Base-by-base conservation (phyloP, 2,888 invertebrate species). In the Latrodectus hesperus region DNA sequence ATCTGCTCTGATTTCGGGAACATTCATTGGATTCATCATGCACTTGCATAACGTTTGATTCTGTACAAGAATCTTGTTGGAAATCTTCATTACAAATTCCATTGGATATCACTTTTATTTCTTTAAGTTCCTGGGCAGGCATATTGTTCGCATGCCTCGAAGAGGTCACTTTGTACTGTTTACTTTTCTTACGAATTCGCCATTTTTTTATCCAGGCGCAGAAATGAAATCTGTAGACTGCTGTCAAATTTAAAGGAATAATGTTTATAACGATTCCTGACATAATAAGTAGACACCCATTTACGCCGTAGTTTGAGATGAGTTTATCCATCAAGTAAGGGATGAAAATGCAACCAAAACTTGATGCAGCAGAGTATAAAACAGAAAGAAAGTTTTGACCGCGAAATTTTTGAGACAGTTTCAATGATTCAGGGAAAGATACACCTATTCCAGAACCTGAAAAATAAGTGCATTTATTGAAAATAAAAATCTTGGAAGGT, bases 361-460 rank as follows among this genome's bases (percentile, higher is more conserved):
- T 81, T 16, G 81, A 65, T 10, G 73, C 67, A 22, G 53, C 53
- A 14, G 67, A 67, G 22, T 38, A 51, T 14, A 81, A 9, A n/a
- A 73, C 17, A 16, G 74, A 53, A 16, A 38, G 16, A n/a, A 68
- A 14, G 5, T 67, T 10, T 4, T 55, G 14, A 9, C 26, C 55
- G 17, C 26, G 22, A n/a, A 22, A 53, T 9, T 16, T 73, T 53
- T 81, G 26, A 10, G 49, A 65, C 2, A n/a, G n/a, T 38, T 67
- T 14, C n/a, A 73, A 11, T 11, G 73, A n/a, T 12, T 52, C 6
- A 5, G 73, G 74, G 22, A 38, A 26, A 52, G 81, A 49, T 73
- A 81, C 73, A 10, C 81, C 81, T 1, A 74, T 67, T 16, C 81
- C 81, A 38, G 53, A 17, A 38, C 81, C 81, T 81, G 26, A 26